These are phyloP conservation scores for Bradypus variegatus DNA, from an alignment of 2,797 vertebrate species.

Conservation along the genomic window DNA sequence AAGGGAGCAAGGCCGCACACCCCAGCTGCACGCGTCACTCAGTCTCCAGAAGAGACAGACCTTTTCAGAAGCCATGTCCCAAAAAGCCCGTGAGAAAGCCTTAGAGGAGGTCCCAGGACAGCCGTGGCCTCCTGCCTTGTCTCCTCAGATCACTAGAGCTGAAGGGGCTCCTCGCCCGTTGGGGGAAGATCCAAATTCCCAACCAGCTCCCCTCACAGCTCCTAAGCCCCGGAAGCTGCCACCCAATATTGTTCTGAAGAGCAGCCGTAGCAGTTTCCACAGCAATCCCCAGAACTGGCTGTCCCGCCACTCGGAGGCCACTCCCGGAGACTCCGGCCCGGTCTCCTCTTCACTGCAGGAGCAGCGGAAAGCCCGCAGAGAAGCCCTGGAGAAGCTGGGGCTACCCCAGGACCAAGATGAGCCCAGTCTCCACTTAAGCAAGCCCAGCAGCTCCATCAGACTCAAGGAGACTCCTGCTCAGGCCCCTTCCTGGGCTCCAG, in stretches of 20 bases:
- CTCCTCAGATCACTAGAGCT: neutral
- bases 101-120: neutral
- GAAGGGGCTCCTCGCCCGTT: slow-evolving; percentile 30
- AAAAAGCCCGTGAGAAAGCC: slow-evolving; percentile 8
- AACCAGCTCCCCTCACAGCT: slow-evolving; percentile 73
- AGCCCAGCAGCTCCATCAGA: slow-evolving; percentile 11
- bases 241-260: slow-evolving; percentile 74
- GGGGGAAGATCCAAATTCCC: slow-evolving; percentile 34
- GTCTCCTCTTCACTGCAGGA: slow-evolving; percentile 64
- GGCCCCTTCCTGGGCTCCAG: neutral
- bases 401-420: slow-evolving; percentile 75
- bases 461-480: neutral
- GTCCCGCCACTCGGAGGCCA: neutral
- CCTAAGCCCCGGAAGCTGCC: slow-evolving; percentile 84
- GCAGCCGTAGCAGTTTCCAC: slow-evolving; percentile 61
- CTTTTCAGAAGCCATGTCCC: slow-evolving; percentile 32
- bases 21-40: neutral
- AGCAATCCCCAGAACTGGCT: slow-evolving; percentile 60
- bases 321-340: accelerated
- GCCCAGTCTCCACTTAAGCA: neutral
- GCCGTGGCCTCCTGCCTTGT: neutral
- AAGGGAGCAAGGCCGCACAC: neutral
- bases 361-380: slow-evolving; percentile 76
- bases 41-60: neutral
- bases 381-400: slow-evolving; percentile 89